These are phyloP conservation scores for Semaprochilodus insignis DNA, from an alignment of 2,797 vertebrate species.

Conservation along the genomic window DNA sequence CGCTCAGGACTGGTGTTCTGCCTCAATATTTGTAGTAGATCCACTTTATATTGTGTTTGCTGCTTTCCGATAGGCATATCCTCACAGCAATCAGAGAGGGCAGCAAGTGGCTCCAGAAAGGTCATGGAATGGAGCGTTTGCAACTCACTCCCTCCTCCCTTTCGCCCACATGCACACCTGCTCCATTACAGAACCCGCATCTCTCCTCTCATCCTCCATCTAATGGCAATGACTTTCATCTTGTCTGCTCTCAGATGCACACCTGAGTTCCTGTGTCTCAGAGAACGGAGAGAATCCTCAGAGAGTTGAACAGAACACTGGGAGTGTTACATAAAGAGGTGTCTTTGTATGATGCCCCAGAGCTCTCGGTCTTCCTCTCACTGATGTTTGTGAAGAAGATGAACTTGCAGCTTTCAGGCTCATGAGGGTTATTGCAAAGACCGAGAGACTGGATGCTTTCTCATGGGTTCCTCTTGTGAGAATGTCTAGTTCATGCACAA, in stretches of 20 bases:
- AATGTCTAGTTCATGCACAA: not conserved
- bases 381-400: slow-evolving; percentile 7
- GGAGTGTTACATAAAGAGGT: slow-evolving; percentile 20
- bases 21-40: slow-evolving; percentile 3
- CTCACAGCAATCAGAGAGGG: slow-evolving; percentile 6
- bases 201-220: slow-evolving; percentile 40
- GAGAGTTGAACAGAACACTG: slow-evolving; percentile 16
- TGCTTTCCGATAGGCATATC: not conserved
- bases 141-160: slow-evolving; percentile 36
- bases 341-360: slow-evolving; percentile 3
- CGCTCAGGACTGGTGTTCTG: not conserved
- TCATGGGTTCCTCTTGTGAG: not conserved
- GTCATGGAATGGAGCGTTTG: slow-evolving; percentile 49
- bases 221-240: slow-evolving; percentile 56
- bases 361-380: not conserved
- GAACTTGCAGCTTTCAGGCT: not conserved
- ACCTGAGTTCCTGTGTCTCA: slow-evolving; percentile 49
- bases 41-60: slow-evolving; percentile 21
- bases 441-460: not conserved
- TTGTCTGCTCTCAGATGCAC: slow-evolving; percentile 41
- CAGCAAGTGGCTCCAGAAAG: slow-evolving; percentile 48
- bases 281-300: slow-evolving; percentile 16
- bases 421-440: slow-evolving; percentile 14
- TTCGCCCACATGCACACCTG: slow-evolving; percentile 41
- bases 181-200: slow-evolving; percentile 57